These are phyloP conservation scores for Archaeoteleia sp. DNA, from an alignment of 2,888 invertebrate species.

Conservation along the genomic window DNA sequence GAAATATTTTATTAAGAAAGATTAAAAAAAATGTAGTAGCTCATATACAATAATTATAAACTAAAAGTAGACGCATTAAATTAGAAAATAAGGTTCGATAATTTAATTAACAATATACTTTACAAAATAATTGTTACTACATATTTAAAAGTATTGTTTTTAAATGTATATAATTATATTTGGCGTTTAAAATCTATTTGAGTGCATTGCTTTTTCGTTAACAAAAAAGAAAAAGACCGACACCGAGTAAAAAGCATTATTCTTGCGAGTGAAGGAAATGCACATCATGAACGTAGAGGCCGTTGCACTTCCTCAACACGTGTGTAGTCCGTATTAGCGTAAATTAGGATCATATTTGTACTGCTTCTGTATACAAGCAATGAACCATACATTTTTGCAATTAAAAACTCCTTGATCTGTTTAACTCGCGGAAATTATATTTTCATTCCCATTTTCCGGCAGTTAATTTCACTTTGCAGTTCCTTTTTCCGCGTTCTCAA, in stretches of 20 bases:
- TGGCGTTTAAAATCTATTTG: too few species aligned
- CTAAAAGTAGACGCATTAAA: too few species aligned
- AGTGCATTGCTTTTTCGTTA: too few species aligned
- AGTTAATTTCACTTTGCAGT: not conserved
- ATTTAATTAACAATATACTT: too few species aligned
- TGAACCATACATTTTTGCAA: slow-evolving; percentile 17
- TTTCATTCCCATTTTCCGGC: not conserved
- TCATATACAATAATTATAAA: too few species aligned
- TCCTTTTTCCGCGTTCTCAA: not conserved
- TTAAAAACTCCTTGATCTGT: slow-evolving; percentile 18
- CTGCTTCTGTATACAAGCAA: slow-evolving; percentile 27
- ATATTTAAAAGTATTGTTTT: too few species aligned
- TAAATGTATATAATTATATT: too few species aligned
- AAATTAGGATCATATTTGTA: slow-evolving; percentile 59
- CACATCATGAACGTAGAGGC: slow-evolving; percentile 41
- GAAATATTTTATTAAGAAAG: too few species aligned
- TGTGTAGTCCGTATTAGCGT: slow-evolving; percentile 64
- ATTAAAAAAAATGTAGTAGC: too few species aligned
- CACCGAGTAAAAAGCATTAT: not conserved
- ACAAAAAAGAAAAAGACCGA: too few species aligned
- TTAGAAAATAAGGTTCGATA: too few species aligned
- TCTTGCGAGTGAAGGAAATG: slow-evolving; percentile 14
- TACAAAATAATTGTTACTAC: too few species aligned
- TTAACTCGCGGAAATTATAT: slow-evolving; percentile 2
- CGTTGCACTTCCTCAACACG: slow-evolving; percentile 65